Evolutionary conservation across 2,113 vertebrate genomes (phyloP), one percentile per base, ranked within the genome.

Genomic region (Mustela nigripes): DNA sequence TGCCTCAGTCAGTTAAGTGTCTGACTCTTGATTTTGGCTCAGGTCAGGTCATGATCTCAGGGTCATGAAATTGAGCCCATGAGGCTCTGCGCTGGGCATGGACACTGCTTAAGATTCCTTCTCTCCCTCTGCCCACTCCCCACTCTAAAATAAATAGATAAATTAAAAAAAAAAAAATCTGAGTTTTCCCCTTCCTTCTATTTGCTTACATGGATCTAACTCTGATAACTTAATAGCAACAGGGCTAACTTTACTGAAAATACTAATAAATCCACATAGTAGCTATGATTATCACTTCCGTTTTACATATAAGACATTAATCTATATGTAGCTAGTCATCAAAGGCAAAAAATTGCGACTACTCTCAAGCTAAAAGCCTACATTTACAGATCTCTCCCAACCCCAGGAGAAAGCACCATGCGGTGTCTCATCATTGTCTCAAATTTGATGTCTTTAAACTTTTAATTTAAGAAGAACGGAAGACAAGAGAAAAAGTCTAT

Each of bases 391-490:
- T 10, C 5, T 21, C 69, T 10, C 74, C 4, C 42, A 78, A 78
- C 26, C 26, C 9, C 33, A 69, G 36, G 81, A 88, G 53, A 93
- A 88, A 65, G 45, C 12, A 4, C 24, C 58, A 90, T 53, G 6
- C 89, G n/a, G 39, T 85, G 26, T 87, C 9, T 26, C n/a, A 65
- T 33, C 36, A 91, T 12, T 65, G 33, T 22, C 69, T 94, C 84
- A 80, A 74, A 90, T 92, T 62, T 93, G 78, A 69, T 31, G n/a
- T 92, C 84, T 96, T 94, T 73, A 88, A 90, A 96, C 18, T 95
- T 89, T 95, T 88, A 91, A 94, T 45, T 86, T 95, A 80, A 81
- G 80, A 71, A 10, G 33, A 96, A 87, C 62, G 16, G 65, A 90
- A 79, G 73, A 91, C 4, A 94, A 85, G 7, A 93, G 42, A 60